Conservation (phyloP, 2,888 invertebrate genomes). For the Dolichomitus sp. region DNA sequence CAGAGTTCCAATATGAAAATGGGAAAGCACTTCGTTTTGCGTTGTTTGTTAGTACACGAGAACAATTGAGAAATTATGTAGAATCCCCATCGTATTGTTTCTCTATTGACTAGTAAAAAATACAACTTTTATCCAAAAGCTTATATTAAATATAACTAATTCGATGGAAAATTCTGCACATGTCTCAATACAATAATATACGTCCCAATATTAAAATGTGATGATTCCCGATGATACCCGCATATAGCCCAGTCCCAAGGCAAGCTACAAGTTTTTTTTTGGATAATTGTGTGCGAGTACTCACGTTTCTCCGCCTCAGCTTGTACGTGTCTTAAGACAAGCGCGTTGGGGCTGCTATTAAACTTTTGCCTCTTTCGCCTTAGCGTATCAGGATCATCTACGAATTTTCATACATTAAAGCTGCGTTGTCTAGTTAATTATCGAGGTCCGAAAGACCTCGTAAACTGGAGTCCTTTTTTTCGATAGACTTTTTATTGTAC, state of each 20-base stretch:
- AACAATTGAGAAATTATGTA: slow-evolving; percentile 51
- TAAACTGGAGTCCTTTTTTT: slow-evolving; percentile 3
- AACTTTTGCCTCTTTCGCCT: slow-evolving; percentile 89
- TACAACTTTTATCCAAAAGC: background rate
- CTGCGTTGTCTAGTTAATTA: background rate
- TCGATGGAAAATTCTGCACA: slow-evolving; percentile 53
- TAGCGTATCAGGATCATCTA: slow-evolving; percentile 89
- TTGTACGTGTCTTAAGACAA: slow-evolving; percentile 86
- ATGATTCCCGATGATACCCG: slow-evolving; percentile 57
- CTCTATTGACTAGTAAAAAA: background rate
- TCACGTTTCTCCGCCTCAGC: slow-evolving; percentile 87
- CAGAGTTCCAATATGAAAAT: slow-evolving; percentile 53
- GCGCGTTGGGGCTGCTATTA: slow-evolving; percentile 87
- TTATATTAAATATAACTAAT: slow-evolving; percentile 11
- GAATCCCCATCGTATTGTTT: slow-evolving; percentile 54
- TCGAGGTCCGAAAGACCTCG: slow-evolving; percentile 7
- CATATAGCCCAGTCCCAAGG: slow-evolving; percentile 72
- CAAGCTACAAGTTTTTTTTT: slow-evolving; percentile 72
- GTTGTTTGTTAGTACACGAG: slow-evolving; percentile 63
- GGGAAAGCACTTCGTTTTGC: slow-evolving; percentile 50
- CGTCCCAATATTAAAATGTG: slow-evolving; percentile 41
- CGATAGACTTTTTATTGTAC: slow-evolving; percentile 49
- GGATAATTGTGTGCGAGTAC: slow-evolving; percentile 80
- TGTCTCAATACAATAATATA: slow-evolving; percentile 47
- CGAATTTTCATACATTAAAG: slow-evolving; percentile 83